Conservation (phyloP, 30 jellyfish, hydroid and myxozoan genomes). For the Hydractinia symbiolongicarpus region DNA sequence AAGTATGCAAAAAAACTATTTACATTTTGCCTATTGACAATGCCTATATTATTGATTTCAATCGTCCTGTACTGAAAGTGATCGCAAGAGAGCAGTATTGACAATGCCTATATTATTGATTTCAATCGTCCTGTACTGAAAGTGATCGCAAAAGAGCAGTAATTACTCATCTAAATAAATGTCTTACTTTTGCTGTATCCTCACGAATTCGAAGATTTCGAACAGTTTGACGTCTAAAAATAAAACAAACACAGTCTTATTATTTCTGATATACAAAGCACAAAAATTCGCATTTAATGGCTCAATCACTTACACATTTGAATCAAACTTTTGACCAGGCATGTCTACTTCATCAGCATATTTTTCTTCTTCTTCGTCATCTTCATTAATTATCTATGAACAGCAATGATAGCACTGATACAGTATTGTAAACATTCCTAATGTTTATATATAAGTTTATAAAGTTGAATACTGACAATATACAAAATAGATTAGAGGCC, state of each 20-base stretch:
- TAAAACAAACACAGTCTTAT: not conserved
- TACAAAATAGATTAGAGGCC: no score
- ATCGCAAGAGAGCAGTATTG: no score
- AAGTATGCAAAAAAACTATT: no score
- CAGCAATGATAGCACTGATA: not conserved
- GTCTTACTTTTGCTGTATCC: conserved; percentile 89
- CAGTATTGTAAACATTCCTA: not conserved
- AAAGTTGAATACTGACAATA: not conserved
- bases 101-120: no score
- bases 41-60: no score
- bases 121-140: no score
- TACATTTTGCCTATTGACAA: no score
- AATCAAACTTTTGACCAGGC: conserved; percentile 98
- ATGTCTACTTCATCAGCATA: conserved; percentile 86
- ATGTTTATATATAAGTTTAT: not conserved
- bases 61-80: no score
- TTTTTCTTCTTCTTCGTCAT: conserved; percentile 94
- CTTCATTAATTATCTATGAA: conserved; percentile 37
- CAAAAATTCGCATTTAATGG: not conserved
- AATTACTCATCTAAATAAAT: not conserved
- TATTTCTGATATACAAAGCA: not conserved
- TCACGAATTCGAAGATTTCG: conserved; percentile 89
- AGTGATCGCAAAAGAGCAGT: no score
- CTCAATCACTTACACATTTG: conserved; percentile 65
- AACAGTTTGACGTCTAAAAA: conserved; percentile 74